A percentile compares a stretch with the other conserved stretches of the same genome.
phyloP scores from a whole-genome alignment of 30 jellyfish, hydroid and myxozoan genomes.

The Aurelia aurita region DNA sequence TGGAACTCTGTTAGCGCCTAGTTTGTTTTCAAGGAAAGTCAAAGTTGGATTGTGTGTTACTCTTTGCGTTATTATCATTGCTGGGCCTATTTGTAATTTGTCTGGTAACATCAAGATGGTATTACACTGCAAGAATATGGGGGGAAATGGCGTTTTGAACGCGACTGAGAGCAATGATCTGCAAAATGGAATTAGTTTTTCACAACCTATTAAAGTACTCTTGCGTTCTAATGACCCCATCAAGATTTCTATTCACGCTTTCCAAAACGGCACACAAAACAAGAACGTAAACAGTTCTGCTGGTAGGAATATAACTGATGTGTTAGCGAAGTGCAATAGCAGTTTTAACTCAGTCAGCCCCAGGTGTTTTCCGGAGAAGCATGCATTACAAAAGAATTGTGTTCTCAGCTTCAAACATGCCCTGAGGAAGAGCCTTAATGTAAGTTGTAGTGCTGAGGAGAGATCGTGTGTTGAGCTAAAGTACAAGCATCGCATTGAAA shows the following conservation, averaged over 20 bases:
- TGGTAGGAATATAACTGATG: background rate
- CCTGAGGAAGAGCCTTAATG: background rate
- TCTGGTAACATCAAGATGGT: conserved; percentile 56
- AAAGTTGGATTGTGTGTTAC: conserved; percentile 55
- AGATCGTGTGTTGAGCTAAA: conserved; percentile 9
- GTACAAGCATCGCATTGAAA: conserved; percentile 32
- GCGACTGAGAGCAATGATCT: background rate
- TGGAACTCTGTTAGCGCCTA: conserved; percentile 68
- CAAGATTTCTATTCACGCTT: background rate
- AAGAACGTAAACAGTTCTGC: background rate
- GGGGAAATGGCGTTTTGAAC: background rate
- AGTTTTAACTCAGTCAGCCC: background rate
- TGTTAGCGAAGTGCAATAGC: background rate
- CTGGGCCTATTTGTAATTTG: conserved; percentile 86
- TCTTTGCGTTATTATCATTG: conserved; percentile 52
- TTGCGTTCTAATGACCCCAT: background rate
- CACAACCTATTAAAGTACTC: background rate
- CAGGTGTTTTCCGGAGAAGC: background rate
- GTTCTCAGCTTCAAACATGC: background rate
- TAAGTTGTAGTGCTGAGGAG: conserved; percentile 19
- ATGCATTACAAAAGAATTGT: background rate
- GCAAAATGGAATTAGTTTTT: background rate
- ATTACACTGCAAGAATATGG: conserved; percentile 20
- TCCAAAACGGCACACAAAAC: background rate
- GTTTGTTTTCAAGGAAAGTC: conserved; percentile 75